Evolutionary conservation across 2,797 vertebrate genomes (phyloP).

Genomic region (Myotis pilosus): DNA sequence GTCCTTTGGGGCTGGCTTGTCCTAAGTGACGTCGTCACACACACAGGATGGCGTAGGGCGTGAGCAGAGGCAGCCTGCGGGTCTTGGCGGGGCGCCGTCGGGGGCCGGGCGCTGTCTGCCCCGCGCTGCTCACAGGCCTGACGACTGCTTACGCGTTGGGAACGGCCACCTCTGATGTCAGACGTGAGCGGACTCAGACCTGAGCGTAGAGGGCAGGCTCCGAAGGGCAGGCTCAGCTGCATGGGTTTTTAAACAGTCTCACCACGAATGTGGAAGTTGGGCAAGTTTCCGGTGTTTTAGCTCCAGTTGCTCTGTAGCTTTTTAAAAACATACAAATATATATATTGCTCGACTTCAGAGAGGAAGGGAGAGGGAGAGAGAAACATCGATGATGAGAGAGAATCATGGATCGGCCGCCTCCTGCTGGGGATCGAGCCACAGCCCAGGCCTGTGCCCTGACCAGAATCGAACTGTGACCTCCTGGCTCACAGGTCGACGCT

Average conservation of each 20-base stretch:
- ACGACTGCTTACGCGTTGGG: background rate
- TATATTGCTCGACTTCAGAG: too few species aligned
- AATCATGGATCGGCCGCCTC: too few species aligned
- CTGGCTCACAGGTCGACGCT: too few species aligned
- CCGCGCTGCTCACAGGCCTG: background rate
- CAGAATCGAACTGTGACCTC: too few species aligned
- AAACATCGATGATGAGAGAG: too few species aligned
- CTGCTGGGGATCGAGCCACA: too few species aligned
- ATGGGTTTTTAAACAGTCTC: background rate
- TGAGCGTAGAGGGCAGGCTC: background rate
- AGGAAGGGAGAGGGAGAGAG: too few species aligned
- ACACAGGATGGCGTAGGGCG: fast-evolving
- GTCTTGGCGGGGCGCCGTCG: background rate
- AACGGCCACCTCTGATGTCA: too few species aligned
- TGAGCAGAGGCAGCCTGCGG: too few species aligned
- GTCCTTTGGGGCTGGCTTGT: background rate
- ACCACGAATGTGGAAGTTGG: background rate
- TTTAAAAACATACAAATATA: too few species aligned
- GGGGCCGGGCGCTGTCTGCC: background rate
- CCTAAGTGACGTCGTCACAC: too few species aligned
- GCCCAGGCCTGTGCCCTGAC: too few species aligned
- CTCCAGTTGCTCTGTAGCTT: background rate
- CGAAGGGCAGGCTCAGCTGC: background rate
- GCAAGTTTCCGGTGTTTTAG: background rate
- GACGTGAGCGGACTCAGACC: background rate